Conservation (phyloP, 2,888 invertebrate species). For the Andrena dorsata region DNA sequence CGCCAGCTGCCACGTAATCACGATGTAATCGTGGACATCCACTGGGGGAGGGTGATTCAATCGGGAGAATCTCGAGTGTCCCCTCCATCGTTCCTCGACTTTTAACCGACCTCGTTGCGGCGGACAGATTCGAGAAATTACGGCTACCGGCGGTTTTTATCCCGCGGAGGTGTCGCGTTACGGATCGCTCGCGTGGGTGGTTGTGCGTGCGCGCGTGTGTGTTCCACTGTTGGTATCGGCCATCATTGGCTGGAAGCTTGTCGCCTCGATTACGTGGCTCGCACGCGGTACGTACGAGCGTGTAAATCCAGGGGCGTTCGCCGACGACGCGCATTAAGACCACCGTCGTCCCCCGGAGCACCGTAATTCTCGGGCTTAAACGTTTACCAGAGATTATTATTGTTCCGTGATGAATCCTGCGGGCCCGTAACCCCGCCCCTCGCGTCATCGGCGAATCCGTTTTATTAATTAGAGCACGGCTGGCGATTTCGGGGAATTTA, state of each 20-base stretch:
- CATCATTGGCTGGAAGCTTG: background rate
- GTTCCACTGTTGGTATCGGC: too few relatives aligned
- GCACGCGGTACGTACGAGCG: constrained; percentile 5
- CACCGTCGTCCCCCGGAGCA: constrained; percentile 20
- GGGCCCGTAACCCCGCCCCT: constrained; percentile 30
- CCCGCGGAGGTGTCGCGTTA: too few relatives aligned
- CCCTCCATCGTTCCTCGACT: background rate
- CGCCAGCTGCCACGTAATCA: constrained; percentile 10
- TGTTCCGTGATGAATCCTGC: constrained; percentile 60
- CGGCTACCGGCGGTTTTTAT: background rate
- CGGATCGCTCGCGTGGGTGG: too few relatives aligned
- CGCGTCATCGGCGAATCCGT: constrained; percentile 35
- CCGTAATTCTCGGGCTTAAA: constrained; percentile 64
- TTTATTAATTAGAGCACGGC: constrained; percentile 55
- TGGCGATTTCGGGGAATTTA: background rate
- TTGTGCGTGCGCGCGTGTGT: too few relatives aligned
- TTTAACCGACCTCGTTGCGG: background rate
- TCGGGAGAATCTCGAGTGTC: background rate
- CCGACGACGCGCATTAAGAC: constrained; percentile 57
- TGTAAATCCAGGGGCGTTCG: constrained; percentile 53
- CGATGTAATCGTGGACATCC: background rate
- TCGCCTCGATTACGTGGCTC: constrained; percentile 26
- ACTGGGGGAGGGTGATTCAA: background rate
- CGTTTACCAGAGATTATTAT: constrained; percentile 62
- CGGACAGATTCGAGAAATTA: background rate